Evolutionary conservation across 2,888 invertebrate species (phyloP), one percentile per base, ranked within the genome.

Genomic region (Lacanobia oleracea): DNA sequence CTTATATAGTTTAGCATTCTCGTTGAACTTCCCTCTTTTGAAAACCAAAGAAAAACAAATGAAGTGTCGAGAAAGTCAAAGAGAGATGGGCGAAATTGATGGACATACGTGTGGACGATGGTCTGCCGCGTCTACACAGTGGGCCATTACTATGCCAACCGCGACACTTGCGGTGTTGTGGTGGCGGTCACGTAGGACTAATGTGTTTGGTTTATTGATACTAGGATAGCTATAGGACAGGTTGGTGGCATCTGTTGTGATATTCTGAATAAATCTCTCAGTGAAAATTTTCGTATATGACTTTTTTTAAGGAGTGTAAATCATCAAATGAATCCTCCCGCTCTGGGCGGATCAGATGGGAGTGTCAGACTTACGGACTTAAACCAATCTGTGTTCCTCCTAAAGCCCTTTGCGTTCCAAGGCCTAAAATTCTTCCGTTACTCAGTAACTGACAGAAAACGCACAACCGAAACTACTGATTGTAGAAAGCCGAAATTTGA

Each of bases 31-130:
- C 56, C 61, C 59, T 43, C 12, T 40, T 72, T 62, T 53, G 50
- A 75, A 66, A 80, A 75, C 16, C 43, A 27, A 48, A 56, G 48
- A 67, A 71, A 76, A 62, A 12, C 45, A 45, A 57, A 66, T 48
- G 14, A 59, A 57, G n/a, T 21, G 18, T 23, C 50, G 61, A 77
- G 79, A 79, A 79, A 79, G 79, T 73, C 16, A n/a, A 48, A 50
- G 63, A 77, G 67, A 57, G 65, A 81, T 77, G 75, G 75, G 79
- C 16, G 62, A 66, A 62, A 77, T 79, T 56, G 33, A 45, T 76
- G 59, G 64, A 3, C 45, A 65, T 67, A 65, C 67, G 59, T 72
- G 66, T 53, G 43, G 54, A 66, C 40, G 64, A 66, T 67, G 18
- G 27, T n/a, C 57, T 61, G 62, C 65, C n/a, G 21, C 14, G 21